A percentile compares a stretch with the other conserved stretches of the same genome.
These are phyloP conservation scores for Himalopsyche anomala DNA, from an alignment of 2,888 invertebrate species.

Conservation along the genomic window DNA sequence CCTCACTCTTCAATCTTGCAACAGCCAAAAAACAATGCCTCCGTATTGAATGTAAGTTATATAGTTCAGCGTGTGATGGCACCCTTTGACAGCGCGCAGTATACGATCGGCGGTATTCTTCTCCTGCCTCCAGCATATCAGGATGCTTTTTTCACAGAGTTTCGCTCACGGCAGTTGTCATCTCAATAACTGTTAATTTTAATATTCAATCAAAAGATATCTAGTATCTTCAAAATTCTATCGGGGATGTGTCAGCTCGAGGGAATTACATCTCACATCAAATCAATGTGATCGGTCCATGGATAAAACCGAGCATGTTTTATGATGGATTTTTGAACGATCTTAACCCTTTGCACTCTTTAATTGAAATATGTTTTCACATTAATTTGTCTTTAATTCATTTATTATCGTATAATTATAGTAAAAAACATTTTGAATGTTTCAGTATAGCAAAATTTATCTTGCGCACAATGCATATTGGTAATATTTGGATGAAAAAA, in stretches of 20 bases:
- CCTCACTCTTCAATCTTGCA: not conserved
- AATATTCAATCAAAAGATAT: conserved; percentile 73
- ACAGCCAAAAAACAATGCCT: not conserved
- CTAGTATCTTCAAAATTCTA: conserved; percentile 70
- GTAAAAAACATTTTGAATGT: too few relatives aligned
- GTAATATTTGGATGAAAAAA: too few relatives aligned
- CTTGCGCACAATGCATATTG: too few relatives aligned
- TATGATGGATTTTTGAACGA: conserved; percentile 77
- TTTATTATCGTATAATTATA: too few relatives aligned
- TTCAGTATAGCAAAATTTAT: too few relatives aligned
- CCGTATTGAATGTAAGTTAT: conserved; percentile 72
- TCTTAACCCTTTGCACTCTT: too few relatives aligned
- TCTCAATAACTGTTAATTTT: conserved; percentile 71
- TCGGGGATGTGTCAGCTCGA: conserved; percentile 69
- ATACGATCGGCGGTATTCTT: conserved; percentile 66
- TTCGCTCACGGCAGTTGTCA: conserved; percentile 74
- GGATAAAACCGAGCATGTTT: conserved; percentile 76
- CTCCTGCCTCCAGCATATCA: conserved; percentile 68
- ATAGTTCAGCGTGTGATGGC: conserved; percentile 72
- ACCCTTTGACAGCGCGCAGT: conserved; percentile 69
- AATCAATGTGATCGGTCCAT: conserved; percentile 71
- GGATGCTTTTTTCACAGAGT: conserved; percentile 73
- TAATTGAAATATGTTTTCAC: too few relatives aligned
- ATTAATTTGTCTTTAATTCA: too few relatives aligned
- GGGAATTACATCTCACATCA: conserved; percentile 66